Conservation (phyloP, 2,888 invertebrate species). For the Aphidius colemani region DNA sequence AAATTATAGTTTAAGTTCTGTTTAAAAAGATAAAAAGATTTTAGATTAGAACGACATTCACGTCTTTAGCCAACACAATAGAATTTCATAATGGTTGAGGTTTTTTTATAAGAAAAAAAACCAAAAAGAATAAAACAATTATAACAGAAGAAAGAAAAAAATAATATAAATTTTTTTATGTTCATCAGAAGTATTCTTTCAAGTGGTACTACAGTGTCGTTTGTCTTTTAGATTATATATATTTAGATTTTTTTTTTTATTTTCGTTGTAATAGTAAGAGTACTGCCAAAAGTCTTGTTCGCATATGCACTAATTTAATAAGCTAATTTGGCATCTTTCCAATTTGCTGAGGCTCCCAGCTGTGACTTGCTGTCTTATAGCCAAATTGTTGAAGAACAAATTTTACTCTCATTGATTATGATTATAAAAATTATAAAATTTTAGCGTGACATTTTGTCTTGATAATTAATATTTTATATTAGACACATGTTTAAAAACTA, state of each 20-base stretch:
- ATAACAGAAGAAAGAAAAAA: too few relatives aligned
- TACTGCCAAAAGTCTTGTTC: conserved; percentile 37
- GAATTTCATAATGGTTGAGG: too few relatives aligned
- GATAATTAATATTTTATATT: too few relatives aligned
- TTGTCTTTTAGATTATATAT: background rate
- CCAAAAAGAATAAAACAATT: too few relatives aligned
- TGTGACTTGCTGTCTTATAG: conserved; percentile 33
- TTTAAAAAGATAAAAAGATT: too few relatives aligned
- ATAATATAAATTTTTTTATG: too few relatives aligned
- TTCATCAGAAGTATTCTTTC: too few relatives aligned
- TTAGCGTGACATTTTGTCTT: background rate
- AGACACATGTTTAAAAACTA: background rate
- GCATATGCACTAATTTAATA: conserved; percentile 54
- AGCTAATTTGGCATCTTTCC: conserved; percentile 54
- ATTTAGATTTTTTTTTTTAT: background rate
- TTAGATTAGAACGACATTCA: too few relatives aligned
- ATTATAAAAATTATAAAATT: conserved; percentile 48
- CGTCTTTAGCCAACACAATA: too few relatives aligned
- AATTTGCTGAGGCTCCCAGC: conserved; percentile 44
- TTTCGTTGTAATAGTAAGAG: conserved; percentile 21
- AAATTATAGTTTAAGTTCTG: too few relatives aligned
- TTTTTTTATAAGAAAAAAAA: too few relatives aligned
- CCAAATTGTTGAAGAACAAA: conserved; percentile 39
- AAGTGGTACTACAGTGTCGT: too few relatives aligned
- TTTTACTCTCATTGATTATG: conserved; percentile 36